A percentile compares a stretch with the other conserved stretches of the same genome.
Conservation (phyloP, 2,888 invertebrate genomes). For the Scaptomyza caliginosa region DNA sequence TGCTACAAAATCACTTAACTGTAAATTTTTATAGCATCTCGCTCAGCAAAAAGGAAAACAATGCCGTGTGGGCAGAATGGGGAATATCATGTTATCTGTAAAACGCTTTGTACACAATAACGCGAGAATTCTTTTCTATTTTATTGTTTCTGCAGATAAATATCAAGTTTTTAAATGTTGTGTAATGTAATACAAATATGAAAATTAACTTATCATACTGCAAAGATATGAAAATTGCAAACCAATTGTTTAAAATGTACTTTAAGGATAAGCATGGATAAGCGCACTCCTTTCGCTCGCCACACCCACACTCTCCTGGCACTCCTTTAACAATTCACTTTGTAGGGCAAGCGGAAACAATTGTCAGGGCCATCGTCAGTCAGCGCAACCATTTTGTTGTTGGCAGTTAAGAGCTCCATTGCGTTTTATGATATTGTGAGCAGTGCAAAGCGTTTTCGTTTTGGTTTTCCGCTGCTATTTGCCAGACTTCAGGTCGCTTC, state of each 20-base stretch:
- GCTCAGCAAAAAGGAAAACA: constrained; percentile 46
- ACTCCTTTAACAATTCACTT: background rate
- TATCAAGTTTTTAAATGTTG: background rate
- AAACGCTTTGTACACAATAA: constrained; percentile 1
- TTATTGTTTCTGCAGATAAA: background rate
- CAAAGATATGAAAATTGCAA: too few relatives aligned
- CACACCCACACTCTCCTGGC: background rate
- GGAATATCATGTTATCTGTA: background rate
- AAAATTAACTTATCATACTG: background rate
- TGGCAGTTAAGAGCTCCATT: constrained; percentile 64
- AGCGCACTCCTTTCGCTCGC: background rate
- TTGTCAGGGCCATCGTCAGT: constrained; percentile 68
- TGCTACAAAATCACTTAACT: constrained; percentile 81
- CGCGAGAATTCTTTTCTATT: background rate
- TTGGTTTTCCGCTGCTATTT: constrained; percentile 10
- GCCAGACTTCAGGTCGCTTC: constrained; percentile 12
- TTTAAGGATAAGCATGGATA: background rate
- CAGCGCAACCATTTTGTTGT: constrained; percentile 51
- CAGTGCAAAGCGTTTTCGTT: constrained; percentile 41
- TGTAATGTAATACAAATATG: too few relatives aligned
- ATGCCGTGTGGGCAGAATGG: constrained; percentile 18
- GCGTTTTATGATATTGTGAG: constrained; percentile 65
- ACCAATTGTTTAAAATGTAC: too few relatives aligned
- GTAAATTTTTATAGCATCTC: constrained; percentile 77
- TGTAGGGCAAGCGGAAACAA: constrained; percentile 60